Base-by-base conservation (phyloP, 2,797 vertebrate genomes). In the Choloepus didactylus region DNA sequence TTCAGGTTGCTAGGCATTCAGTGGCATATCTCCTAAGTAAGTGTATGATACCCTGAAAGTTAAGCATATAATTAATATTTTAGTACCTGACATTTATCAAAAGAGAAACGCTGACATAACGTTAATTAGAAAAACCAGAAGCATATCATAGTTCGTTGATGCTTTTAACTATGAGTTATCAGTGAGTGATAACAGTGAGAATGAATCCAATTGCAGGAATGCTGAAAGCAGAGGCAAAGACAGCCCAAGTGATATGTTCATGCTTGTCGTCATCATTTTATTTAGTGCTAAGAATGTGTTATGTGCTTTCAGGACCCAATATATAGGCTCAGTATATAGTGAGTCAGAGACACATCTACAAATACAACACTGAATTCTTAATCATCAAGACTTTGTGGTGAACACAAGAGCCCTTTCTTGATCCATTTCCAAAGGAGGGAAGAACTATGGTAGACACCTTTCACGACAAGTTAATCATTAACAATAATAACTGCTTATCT, bases 401-500 rank as follows among this genome's bases (percentile, higher is more conserved):
- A 83, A 95, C 84, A 77, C 66, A 86, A 93, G 67, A 87, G 84
- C 72, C 92, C 82, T 94, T 93, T 97, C 92, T 83, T 6, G 87
- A 69, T 91, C 76, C 94, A 85, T 60, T 89, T 82, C 91, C 81
- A 93, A 64, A 87, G 51, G 81, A 96, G 83, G 95, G 94, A 93
- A 94, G 69, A 82, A 87, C 96, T 96, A 76, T 0, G 23, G 87
- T 31, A 51, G 93, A 27, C 94, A 79, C 80, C 92, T 97, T 96
- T 89, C 81, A 94, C 29, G 76, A 94, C 94, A 97, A 93, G 81
- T 94, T 96, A 66, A 93, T 93, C 54, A 94, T 89, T 54, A 96
- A 95, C 72, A 89, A 72, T 93, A 98, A 91, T 87, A 97, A 84
- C 96, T 95, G 96, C 96, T 96, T 95, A 97, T 96, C 88, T 93